Percentiles rank a stretch among this genome's conserved stretches.
These are phyloP conservation scores for Junonia oenone DNA, from an alignment of 2,888 invertebrate species.

Conservation along the genomic window DNA sequence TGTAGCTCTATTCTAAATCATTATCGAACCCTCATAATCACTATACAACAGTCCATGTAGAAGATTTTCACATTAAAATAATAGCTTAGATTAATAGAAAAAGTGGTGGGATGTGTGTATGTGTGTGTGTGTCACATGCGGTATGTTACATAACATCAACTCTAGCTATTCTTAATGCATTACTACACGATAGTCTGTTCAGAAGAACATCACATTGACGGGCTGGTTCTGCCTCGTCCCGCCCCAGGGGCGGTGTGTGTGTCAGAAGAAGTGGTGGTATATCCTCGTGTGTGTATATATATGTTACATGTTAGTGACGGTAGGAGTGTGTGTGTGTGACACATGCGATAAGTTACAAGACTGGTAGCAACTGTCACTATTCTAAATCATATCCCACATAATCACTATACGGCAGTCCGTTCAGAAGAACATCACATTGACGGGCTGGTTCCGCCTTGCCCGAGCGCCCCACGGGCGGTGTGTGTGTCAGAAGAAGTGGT, in stretches of 20 bases:
- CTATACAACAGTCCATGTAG: too few species aligned
- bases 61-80: too few species aligned
- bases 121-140: too few species aligned
- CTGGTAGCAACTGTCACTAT: too few species aligned
- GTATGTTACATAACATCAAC: too few species aligned
- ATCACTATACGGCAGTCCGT: neutral
- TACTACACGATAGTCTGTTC: neutral
- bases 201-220: slow-evolving; percentile 33
- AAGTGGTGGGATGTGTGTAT: too few species aligned
- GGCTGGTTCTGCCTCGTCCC: slow-evolving; percentile 32
- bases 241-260: slow-evolving; percentile 33
- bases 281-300: slow-evolving; percentile 41
- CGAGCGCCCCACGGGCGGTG: slow-evolving; percentile 32
- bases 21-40: too few species aligned
- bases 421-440: slow-evolving; percentile 32
- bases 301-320: slow-evolving; percentile 67
- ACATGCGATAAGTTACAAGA: too few species aligned
- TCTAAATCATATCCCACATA: neutral
- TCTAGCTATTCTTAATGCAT: too few species aligned
- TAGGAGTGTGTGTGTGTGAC: too few species aligned
- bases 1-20: too few species aligned
- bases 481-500: slow-evolving; percentile 58
- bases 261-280: slow-evolving; percentile 63
- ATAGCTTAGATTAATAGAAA: too few species aligned
- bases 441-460: slow-evolving; percentile 32